Conservation (phyloP, 2,797 vertebrate genomes). For the Heteromormyrus szaboi region DNA sequence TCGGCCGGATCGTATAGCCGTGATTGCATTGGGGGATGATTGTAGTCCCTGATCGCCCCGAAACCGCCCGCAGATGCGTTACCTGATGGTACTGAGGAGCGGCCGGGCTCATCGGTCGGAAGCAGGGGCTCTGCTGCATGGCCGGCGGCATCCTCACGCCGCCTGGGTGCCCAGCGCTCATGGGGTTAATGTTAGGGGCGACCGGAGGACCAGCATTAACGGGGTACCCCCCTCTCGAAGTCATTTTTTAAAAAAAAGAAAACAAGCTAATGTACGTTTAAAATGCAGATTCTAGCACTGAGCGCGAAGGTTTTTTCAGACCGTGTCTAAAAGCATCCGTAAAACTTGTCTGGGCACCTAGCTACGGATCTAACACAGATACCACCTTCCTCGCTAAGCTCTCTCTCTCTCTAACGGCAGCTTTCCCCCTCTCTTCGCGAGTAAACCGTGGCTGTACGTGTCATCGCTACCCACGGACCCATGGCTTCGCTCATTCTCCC, state of each 20-base stretch:
- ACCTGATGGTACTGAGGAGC: constrained; percentile 61
- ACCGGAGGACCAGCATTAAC: constrained; percentile 45
- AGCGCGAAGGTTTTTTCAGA: neutral
- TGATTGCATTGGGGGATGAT: neutral
- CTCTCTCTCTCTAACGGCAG: neutral
- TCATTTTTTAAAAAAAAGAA: constrained; percentile 41
- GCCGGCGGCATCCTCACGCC: constrained; percentile 57
- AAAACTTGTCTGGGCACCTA: constrained; percentile 28
- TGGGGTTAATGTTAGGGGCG: constrained; percentile 50
- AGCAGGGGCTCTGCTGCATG: constrained; percentile 54
- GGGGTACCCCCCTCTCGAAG: constrained; percentile 62
- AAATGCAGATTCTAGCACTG: neutral
- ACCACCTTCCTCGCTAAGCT: constrained; percentile 48
- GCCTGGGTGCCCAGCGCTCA: constrained; percentile 49
- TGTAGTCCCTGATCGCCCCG: neutral
- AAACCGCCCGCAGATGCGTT: neutral
- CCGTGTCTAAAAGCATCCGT: constrained; percentile 42
- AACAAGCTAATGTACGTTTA: neutral
- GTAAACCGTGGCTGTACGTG: constrained; percentile 26
- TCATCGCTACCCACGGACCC: constrained; percentile 32
- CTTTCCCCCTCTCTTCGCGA: neutral
- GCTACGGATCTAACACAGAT: neutral
- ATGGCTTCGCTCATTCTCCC: constrained; percentile 14
- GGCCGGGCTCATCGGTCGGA: constrained; percentile 51
- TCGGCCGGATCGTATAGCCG: neutral